Evolutionary conservation across 2,888 invertebrate genomes (phyloP).

Genomic region (Ceratothoa steindachneri): DNA sequence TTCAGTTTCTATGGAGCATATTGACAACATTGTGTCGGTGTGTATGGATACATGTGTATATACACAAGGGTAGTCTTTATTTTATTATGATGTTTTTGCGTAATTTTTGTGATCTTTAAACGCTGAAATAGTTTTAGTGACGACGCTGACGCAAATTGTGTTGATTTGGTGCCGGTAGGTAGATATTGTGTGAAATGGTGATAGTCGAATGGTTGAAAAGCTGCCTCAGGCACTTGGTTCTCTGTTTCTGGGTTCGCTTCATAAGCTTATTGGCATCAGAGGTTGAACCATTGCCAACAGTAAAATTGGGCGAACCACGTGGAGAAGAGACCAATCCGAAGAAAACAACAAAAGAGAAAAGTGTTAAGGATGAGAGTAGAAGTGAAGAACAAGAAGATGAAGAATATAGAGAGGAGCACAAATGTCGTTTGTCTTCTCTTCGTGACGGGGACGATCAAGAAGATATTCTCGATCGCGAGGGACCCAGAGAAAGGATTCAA

Average conservation of each 20-base stretch:
- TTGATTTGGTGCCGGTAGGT: too few species aligned
- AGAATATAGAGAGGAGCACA: background rate
- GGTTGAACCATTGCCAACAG: background rate
- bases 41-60: background rate
- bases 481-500: background rate
- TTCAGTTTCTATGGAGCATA: background rate
- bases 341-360: background rate
- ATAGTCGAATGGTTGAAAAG: too few species aligned
- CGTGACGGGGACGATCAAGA: too few species aligned
- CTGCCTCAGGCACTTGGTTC: background rate
- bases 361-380: background rate
- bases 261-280: slow-evolving; percentile 8
- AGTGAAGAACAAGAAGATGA: background rate
- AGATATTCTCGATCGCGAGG: too few species aligned
- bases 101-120: too few species aligned
- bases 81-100: too few species aligned
- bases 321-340: background rate
- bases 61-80: too few species aligned
- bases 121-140: too few species aligned
- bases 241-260: slow-evolving; percentile 1
- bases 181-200: too few species aligned
- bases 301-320: background rate
- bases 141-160: too few species aligned
- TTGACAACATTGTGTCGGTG: background rate
- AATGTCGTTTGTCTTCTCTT: too few species aligned